Conservation (phyloP, 2,797 vertebrate species). For the Poeciliopsis paucimaculata region DNA sequence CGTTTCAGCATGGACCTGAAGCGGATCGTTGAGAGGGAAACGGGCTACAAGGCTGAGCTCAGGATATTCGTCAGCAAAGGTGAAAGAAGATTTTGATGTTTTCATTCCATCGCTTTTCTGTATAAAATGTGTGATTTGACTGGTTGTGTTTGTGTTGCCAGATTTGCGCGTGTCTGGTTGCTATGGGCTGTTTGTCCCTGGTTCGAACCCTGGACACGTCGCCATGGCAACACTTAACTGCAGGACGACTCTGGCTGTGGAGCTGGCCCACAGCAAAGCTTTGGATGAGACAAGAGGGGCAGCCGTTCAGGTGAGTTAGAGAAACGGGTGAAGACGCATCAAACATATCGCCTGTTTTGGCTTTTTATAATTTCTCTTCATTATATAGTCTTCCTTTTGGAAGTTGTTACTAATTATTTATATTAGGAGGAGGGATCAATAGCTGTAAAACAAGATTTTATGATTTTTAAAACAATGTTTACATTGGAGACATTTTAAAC, state of each 20-base stretch:
- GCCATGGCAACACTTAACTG: conserved; percentile 76
- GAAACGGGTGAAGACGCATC: not conserved
- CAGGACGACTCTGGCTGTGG: conserved; percentile 75
- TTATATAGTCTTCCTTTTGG: not conserved
- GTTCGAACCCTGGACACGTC: conserved; percentile 63
- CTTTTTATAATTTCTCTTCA: not conserved
- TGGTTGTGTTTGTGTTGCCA: conserved; percentile 26
- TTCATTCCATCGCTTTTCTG: rapidly evolving
- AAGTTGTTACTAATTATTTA: not conserved
- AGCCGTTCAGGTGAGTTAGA: conserved; percentile 73
- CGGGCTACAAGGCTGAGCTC: conserved; percentile 77
- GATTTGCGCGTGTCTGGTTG: conserved; percentile 80
- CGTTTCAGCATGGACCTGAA: conserved; percentile 73
- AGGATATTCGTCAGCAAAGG: conserved; percentile 81
- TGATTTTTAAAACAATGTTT: not conserved
- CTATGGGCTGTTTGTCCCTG: conserved; percentile 75
- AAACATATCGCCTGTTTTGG: not conserved
- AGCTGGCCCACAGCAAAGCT: conserved; percentile 75
- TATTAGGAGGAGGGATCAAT: not conserved
- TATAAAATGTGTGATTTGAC: not conserved
- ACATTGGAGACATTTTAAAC: not conserved
- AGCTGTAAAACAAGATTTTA: not conserved
- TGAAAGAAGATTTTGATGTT: conserved; percentile 29
- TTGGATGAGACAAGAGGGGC: conserved; percentile 77
- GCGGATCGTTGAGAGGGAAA: conserved; percentile 56